Evolutionary conservation across 2,797 vertebrate species (phyloP).

Genomic region (Hylomyscus alleni): DNA sequence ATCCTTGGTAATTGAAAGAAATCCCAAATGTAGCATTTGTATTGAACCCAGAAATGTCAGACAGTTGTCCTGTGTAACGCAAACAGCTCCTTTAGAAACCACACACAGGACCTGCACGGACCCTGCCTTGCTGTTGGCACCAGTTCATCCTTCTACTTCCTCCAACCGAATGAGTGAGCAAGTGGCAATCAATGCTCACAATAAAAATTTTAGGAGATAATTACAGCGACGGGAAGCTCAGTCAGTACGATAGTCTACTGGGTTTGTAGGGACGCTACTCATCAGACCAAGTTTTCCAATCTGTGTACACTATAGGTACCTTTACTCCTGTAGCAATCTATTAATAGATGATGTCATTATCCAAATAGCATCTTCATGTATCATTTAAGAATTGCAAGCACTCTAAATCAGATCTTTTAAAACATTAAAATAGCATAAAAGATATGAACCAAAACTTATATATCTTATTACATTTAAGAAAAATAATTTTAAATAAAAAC

Average conservation of each 20-base stretch:
- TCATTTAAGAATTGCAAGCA: constrained; percentile 72
- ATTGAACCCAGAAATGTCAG: constrained; percentile 26
- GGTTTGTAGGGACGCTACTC: constrained; percentile 81
- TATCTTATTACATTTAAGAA: constrained; percentile 66
- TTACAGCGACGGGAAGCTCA: constrained; percentile 78
- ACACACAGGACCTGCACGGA: constrained; percentile 26
- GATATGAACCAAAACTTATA: constrained; percentile 73
- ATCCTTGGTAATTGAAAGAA: constrained; percentile 57
- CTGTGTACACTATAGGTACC: constrained; percentile 74
- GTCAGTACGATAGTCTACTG: constrained; percentile 77
- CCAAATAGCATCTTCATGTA: constrained; percentile 77
- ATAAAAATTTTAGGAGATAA: constrained; percentile 84
- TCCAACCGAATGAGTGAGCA: constrained; percentile 79
- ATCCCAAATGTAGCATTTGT: neutral
- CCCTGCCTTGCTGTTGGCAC: constrained; percentile 71
- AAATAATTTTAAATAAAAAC: constrained; percentile 76
- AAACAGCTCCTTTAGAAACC: neutral
- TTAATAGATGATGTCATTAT: constrained; percentile 80
- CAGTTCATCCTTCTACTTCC: constrained; percentile 71
- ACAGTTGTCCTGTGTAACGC: neutral
- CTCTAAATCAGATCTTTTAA: constrained; percentile 75
- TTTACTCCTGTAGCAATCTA: constrained; percentile 75
- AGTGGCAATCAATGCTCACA: constrained; percentile 83
- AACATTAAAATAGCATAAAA: constrained; percentile 75
- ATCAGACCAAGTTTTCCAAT: constrained; percentile 82